Conservation (phyloP, 2,113 vertebrate species). For the Embiotoca jacksoni region DNA sequence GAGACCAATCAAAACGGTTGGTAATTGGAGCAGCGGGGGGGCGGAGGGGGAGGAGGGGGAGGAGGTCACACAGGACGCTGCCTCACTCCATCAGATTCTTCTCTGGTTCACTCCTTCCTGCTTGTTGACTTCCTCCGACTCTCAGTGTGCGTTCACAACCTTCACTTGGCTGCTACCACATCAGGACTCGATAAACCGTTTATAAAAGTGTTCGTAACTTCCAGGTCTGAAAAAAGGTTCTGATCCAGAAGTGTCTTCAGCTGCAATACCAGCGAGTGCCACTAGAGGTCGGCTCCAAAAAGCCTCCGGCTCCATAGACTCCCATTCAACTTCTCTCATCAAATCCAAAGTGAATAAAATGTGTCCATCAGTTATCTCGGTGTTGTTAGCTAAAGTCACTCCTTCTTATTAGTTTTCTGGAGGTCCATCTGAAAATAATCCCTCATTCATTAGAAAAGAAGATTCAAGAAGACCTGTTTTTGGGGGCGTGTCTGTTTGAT, state of each 20-base stretch:
- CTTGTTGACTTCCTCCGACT: neutral
- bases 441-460: too few species aligned
- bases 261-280: too few species aligned
- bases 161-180: constrained; percentile 38
- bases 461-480: too few species aligned
- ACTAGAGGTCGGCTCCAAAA: too few species aligned
- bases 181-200: neutral
- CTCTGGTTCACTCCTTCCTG: neutral
- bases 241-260: neutral
- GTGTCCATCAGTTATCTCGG: too few species aligned
- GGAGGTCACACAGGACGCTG: constrained; percentile 29
- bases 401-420: too few species aligned
- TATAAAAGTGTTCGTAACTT: neutral
- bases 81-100: constrained; percentile 3
- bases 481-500: too few species aligned
- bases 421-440: too few species aligned
- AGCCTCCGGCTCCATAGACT: too few species aligned
- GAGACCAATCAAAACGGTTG: constrained; percentile 56
- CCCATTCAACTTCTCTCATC: too few species aligned
- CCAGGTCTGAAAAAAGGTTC: neutral
- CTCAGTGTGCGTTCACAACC: constrained; percentile 11
- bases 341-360: too few species aligned
- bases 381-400: too few species aligned
- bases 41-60: neutral
- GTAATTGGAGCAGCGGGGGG: constrained; percentile 49